Percentiles rank a stretch among this genome's conserved stretches.
Conservation (phyloP, 2,888 invertebrate species). For the Microctonus hyperodae region DNA sequence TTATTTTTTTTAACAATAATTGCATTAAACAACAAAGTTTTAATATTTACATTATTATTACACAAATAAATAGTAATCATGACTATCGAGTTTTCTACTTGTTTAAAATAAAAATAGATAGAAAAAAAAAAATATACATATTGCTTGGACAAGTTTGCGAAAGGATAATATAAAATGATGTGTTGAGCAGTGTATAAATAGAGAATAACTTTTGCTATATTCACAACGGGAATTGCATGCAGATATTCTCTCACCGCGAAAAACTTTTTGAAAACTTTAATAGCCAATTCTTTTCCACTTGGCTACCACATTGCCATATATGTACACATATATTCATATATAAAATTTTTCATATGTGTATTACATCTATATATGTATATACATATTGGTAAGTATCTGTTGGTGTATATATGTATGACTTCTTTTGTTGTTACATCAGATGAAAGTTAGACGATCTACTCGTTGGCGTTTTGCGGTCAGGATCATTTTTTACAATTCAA, state of each 20-base stretch:
- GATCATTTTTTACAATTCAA: not conserved
- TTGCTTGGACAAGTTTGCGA: too few species aligned
- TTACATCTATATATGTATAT: too few species aligned
- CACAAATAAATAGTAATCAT: too few species aligned
- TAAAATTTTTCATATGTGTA: too few species aligned
- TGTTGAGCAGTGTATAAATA: not conserved
- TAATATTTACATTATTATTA: too few species aligned
- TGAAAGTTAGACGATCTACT: not conserved
- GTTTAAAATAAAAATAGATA: too few species aligned
- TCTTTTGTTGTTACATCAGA: not conserved
- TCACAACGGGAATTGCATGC: not conserved
- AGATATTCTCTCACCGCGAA: not conserved
- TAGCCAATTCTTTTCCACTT: constrained; percentile 2
- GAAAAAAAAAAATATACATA: too few species aligned
- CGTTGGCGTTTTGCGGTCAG: not conserved
- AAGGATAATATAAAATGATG: not conserved
- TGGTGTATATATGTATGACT: not conserved
- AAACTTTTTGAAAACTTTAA: not conserved
- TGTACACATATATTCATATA: not conserved
- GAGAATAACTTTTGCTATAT: not conserved
- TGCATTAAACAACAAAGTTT: too few species aligned
- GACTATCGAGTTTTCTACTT: too few species aligned
- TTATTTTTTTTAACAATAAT: too few species aligned
- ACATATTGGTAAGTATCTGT: not conserved
- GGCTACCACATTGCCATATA: not conserved